Percentiles rank a stretch among this genome's conserved stretches.
Conservation (phyloP, 1,140 invertebrate species). For the Heliconius himera region DNA sequence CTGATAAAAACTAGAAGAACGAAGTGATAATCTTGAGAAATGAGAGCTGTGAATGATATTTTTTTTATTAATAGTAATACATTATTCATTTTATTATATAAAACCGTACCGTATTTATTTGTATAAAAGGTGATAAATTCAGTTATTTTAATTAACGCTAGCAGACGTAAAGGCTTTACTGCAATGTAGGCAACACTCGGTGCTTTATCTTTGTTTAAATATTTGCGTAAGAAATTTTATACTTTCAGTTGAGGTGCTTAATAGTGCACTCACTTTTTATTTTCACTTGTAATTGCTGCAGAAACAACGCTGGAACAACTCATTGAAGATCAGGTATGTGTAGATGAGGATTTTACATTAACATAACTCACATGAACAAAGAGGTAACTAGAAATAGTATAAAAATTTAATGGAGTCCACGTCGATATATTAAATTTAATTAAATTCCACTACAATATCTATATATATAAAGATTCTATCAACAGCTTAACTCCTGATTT, state of each 20-base stretch:
- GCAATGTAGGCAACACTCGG: conserved; percentile 4
- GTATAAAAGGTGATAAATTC: neutral
- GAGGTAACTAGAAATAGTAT: neutral
- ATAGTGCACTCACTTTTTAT: conserved; percentile 38
- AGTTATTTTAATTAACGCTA: conserved; percentile 11
- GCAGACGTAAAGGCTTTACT: neutral
- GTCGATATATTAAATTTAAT: conserved; percentile 5
- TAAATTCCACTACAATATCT: neutral
- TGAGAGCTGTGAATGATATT: neutral
- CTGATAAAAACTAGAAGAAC: neutral
- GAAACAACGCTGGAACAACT: conserved; percentile 37
- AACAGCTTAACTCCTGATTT: neutral
- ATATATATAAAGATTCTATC: neutral
- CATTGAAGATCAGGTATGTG: conserved; percentile 35
- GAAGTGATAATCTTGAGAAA: neutral
- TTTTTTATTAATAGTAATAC: neutral
- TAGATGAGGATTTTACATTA: conserved; percentile 56
- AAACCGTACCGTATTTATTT: neutral
- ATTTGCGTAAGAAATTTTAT: conserved; percentile 31
- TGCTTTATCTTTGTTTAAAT: conserved; percentile 16
- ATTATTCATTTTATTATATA: conserved; percentile 4
- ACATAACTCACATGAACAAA: conserved; percentile 18
- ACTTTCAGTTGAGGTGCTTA: conserved; percentile 33
- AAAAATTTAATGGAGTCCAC: neutral
- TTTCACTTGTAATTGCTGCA: conserved; percentile 45